These are phyloP conservation scores for Grus americana DNA, from an alignment of 2,113 vertebrate species.

Conservation along the genomic window DNA sequence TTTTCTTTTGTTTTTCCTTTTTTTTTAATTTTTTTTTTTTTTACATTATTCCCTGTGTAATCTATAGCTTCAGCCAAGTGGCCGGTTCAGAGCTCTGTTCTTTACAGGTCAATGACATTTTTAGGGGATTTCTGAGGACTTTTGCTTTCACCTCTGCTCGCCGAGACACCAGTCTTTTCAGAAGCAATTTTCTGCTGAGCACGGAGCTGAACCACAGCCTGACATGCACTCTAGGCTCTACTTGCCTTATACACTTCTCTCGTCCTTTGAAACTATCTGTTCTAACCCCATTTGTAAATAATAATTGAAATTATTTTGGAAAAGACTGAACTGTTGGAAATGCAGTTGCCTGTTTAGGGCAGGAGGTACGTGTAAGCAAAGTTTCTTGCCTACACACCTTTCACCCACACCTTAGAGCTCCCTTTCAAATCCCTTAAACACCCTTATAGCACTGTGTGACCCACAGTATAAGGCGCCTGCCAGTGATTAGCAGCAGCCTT, in stretches of 20 bases:
- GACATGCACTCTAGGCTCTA: neutral
- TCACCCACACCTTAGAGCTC: neutral
- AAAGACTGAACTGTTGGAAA: neutral
- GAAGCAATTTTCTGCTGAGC: neutral
- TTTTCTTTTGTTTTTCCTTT: neutral
- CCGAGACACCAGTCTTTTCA: neutral
- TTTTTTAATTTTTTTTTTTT: neutral
- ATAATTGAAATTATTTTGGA: neutral
- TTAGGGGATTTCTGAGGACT: neutral
- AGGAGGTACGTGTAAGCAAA: neutral
- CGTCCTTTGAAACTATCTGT: neutral
- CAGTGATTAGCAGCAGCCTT: neutral
- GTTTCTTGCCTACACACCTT: neutral
- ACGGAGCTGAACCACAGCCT: neutral
- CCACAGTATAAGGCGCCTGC: neutral
- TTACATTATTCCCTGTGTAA: neutral
- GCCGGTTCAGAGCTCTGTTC: neutral
- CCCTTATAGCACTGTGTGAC: neutral
- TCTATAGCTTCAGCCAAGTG: neutral
- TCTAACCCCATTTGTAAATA: neutral
- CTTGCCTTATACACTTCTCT: neutral
- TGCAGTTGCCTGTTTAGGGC: neutral
- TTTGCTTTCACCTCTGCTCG: neutral
- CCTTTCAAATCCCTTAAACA: neutral
- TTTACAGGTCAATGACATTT: neutral